phyloP scores from a whole-genome alignment of 2,113 vertebrate genomes.

The Platysternon megacephalum region DNA sequence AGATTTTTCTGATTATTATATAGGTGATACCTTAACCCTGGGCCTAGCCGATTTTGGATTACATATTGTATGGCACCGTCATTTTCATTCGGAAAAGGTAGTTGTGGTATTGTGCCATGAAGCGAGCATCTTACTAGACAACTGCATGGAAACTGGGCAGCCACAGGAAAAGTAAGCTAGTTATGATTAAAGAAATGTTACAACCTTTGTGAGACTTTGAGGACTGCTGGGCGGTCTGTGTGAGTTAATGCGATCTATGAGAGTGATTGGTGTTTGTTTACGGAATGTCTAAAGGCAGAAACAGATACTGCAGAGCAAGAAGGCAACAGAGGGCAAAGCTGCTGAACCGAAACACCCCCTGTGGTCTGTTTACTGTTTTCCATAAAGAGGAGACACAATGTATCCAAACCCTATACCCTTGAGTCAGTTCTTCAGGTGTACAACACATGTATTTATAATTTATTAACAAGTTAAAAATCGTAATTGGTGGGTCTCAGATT shows the following conservation, averaged over 20 bases:
- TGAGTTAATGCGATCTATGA: conserved; percentile 27
- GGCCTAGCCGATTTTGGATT: neutral
- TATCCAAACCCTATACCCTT: neutral
- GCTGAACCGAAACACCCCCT: neutral
- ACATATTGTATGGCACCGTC: neutral
- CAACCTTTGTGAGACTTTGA: conserved; percentile 49
- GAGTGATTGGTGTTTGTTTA: conserved; percentile 54
- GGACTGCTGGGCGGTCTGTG: neutral
- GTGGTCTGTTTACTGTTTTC: neutral
- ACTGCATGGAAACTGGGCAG: conserved; percentile 25
- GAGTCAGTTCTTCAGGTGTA: neutral
- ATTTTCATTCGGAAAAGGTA: conserved; percentile 18
- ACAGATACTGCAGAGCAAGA: conserved; percentile 37
- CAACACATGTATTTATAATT: conserved; percentile 37
- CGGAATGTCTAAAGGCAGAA: conserved; percentile 48
- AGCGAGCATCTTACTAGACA: neutral
- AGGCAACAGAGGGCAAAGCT: conserved; percentile 15
- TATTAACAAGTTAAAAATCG: conserved; percentile 52
- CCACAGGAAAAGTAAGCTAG: conserved; percentile 40
- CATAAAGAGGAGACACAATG: neutral
- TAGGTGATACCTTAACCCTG: neutral
- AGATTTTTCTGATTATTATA: neutral
- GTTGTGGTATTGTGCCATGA: neutral
- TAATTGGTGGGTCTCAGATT: conserved; percentile 13
- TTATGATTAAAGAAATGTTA: conserved; percentile 64